These are phyloP conservation scores for Zaprionus obscuricornis DNA, from an alignment of 2,888 invertebrate genomes.

Conservation along the genomic window DNA sequence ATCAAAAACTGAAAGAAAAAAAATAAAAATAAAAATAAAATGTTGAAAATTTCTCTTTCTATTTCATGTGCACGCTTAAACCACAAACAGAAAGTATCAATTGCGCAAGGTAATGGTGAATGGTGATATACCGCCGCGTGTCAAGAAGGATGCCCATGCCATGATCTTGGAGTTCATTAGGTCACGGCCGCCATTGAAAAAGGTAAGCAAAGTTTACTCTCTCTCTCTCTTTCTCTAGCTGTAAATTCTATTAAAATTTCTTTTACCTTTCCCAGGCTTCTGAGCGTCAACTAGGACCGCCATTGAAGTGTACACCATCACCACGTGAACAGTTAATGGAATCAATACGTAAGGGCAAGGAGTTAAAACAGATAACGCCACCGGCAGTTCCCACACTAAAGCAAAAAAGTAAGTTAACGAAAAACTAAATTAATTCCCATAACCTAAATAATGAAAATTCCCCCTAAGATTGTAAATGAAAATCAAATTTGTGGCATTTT, in stretches of 20 bases:
- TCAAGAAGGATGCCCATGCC: conserved; percentile 97
- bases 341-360: conserved; percentile 91
- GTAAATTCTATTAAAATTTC: not conserved
- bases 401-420: conserved; percentile 84
- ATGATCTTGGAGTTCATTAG: conserved; percentile 98
- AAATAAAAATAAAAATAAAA: no score
- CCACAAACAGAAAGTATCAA: conserved; percentile 87
- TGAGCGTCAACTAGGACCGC: conserved; percentile 92
- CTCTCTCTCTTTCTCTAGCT: not conserved
- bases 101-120: conserved; percentile 93
- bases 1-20: conserved; percentile 27
- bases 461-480: no score
- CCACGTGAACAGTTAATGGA: conserved; percentile 94
- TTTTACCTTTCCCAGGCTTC: conserved; percentile 86
- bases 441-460: no score
- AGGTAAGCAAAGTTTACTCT: conserved; percentile 89
- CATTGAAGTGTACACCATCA: conserved; percentile 88
- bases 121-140: conserved; percentile 91
- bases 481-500: no score
- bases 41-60: conserved; percentile 44
- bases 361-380: conserved; percentile 86
- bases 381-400: conserved; percentile 84
- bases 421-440: not conserved
- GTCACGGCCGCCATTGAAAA: conserved; percentile 95
- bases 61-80: conserved; percentile 3